Evolutionary conservation across 2,888 invertebrate genomes (phyloP), one percentile per base, ranked within the genome.

Genomic region (Cinara cedri): DNA sequence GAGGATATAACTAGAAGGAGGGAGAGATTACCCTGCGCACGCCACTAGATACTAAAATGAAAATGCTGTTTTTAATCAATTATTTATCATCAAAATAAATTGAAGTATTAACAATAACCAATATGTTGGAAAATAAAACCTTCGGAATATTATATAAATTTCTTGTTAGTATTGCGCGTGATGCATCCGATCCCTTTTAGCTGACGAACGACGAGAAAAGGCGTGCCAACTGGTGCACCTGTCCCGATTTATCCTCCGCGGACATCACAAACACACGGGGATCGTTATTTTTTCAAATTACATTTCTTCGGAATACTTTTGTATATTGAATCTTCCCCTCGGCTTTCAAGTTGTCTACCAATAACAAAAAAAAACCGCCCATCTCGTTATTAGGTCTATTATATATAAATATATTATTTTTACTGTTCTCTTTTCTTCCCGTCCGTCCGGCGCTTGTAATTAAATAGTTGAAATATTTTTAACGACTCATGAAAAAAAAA

Each of bases 241-340:
- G 78, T 49, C 49, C 49, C 68, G 60, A 68, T 68, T 68, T 70
- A 70, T 60, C 60, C 68, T 78, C 68, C n/a, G 24, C n/a, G 24
- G 70, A 78, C 70, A 34, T 70, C 68, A 42, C 19, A 68, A 78
- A 78, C 70, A 62, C 68, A 34, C 60, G 11, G 34, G 34, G 51
- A 51, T 78, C 60, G 78, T 78, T 78, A 70, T 78, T 78, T 70
- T 76, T 78, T 78, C 76, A 78, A 78, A 78, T 78, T 78, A 78
- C 19, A 42, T 78, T 78, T 78, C 68, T 70, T 76, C n/a, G 19
- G 66, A 57, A 76, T 66, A 60, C 76, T 76, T 68, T 57, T 66
- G 49, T 66, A 60, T 70, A 68, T 78, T 78, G 34, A 24, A 66
- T 60, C 49, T 78, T 51, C 70, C 51, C 49, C 49, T 78, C 42